Base-by-base conservation (phyloP, 2,113 vertebrate genomes). In the Mellivora capensis region DNA sequence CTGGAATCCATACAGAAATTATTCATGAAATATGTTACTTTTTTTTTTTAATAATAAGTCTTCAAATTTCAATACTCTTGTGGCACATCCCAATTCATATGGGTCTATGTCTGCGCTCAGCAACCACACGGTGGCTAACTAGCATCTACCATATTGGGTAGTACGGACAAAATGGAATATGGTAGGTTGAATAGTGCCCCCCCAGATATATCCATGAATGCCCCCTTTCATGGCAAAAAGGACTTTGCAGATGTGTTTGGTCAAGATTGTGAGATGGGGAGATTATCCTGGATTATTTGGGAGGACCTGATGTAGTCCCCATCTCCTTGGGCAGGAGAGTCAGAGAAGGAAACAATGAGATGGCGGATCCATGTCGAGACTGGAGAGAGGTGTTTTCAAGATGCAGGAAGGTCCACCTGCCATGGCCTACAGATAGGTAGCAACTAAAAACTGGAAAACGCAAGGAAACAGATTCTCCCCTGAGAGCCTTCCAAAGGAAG, bases 61-160 rank as follows among this genome's bases (percentile, higher is more conserved):
- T 84, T 88, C 39, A 77, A 44, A 49, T 67, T 93, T 87, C 17
- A 57, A 0, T 96, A 34, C 2, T 64, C 71, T 71, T 14, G 34
- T 2, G 86, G 39, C 18, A 37, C 13, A 47, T 18, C 27, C 62
- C 62, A 71, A 64, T 80, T 95, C 37, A 62, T 87, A 79, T 21
- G 42, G 71, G 23, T 5, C 52, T 12, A 72, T 90, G 67, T 18
- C 42, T 54, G 14, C 62, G 20, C 54, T 87, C 44, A 18, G 0
- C 69, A 52, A 15, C 17, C 27, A 74, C 47, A 27, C 11, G n/a
- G n/a, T 52, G 37, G 83, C n/a, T 61, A 8, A 79, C 47, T 74
- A 10, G 0, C 8, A 11, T 57, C 21, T 82, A 15, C 39, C 0
- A 0, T 25, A 6, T 37, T 37, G 44, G 31, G 10, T 15, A 25